Base-by-base conservation (phyloP, 2,113 vertebrate species). In the Salvelinus namaycush region DNA sequence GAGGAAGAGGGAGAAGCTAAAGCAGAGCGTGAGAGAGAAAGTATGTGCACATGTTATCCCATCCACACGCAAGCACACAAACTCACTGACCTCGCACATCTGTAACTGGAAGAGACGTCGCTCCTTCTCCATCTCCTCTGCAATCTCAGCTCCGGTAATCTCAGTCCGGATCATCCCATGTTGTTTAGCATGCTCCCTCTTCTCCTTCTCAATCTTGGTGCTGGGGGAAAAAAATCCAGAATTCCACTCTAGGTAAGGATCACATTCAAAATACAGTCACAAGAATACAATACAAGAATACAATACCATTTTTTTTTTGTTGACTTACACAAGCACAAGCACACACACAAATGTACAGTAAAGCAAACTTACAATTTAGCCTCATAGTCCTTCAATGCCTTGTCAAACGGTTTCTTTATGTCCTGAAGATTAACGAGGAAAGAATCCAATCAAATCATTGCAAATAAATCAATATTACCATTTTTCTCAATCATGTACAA, bases 381-480 rank as follows among this genome's bases (percentile, higher is more conserved):
- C 88, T 97, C 96, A 89, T 97, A 97, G 88, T 97, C 96, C 83
- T 97, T 97, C 96, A 96, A 97, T 75, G 96, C 95, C 91, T 96
- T 96, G 88, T 97, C 96, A 81, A 97, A 97, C 66, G 96, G 95
- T 57, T 97, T 96, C 88, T 96, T 96, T 73, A 97, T 93, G 84
- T 97, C 96, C 96, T 97, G 83, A 73, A 71, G 68, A 68, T 13
- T 62, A 51, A 54, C 14, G 5, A n/a, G 27, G 16, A 68, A 80
- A 18, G 8, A 74, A 49, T 74, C 49, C 2, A 75, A 77, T 39
- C 49, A n/a, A 68, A 27, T 24, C 18, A 48, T 51, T 65, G 51
- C 44, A 76, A 54, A 14, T 3, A 54, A 54, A 54, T 5, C 14
- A 9, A 12, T 51, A 4, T 51, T 51, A 8, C 1, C 3, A 13